Evolutionary conservation across 2,797 vertebrate species (phyloP).

Genomic region (Eulemur coronatus): DNA sequence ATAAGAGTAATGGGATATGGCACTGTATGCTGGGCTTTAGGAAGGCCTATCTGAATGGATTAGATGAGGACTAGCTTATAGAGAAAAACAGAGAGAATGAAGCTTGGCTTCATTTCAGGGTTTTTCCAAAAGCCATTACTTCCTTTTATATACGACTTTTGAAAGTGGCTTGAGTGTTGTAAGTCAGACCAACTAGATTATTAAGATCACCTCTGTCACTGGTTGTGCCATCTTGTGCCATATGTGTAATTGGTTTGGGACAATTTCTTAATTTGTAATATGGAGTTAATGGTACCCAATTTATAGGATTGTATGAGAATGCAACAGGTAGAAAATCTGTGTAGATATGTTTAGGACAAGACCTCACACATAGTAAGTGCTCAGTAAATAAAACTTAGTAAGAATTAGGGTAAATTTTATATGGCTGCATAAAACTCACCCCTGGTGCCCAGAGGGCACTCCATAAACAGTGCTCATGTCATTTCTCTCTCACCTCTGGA

Average conservation of each 20-base stretch:
- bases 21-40: no score
- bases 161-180: not conserved
- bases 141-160: not conserved
- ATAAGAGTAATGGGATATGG: not conserved
- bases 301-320: not conserved
- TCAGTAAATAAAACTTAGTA: not conserved
- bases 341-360: not conserved
- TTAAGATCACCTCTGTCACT: not conserved
- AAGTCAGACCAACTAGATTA: not conserved
- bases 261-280: not conserved
- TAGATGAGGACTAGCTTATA: not conserved
- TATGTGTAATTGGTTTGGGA: not conserved
- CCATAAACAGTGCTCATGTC: not conserved
- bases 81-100: not conserved
- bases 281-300: not conserved
- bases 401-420: not conserved
- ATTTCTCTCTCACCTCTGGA: not conserved
- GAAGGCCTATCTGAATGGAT: not conserved
- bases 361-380: not conserved
- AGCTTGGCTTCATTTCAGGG: not conserved
- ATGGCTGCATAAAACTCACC: not conserved
- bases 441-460: not conserved
- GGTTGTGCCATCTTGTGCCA: not conserved
- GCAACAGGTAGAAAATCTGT: not conserved
- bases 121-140: not conserved